Conservation (phyloP, 37 sponge, comb jelly and placozoan species). For the Hexactinellida sp. region DNA sequence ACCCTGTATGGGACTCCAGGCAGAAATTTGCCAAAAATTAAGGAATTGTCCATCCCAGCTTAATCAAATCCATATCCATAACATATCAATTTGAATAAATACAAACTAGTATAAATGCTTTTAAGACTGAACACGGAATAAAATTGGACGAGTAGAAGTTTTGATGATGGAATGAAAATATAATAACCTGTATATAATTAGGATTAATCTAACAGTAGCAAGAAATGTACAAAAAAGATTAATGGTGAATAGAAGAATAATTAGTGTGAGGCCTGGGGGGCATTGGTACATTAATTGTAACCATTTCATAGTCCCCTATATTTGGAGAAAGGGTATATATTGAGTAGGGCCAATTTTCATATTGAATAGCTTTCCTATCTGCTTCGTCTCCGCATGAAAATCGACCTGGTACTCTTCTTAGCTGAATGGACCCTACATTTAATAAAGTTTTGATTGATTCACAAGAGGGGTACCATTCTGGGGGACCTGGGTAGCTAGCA, state of each 20-base stretch:
- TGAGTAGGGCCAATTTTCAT: conserved; percentile 6
- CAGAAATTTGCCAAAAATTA: too few relatives aligned
- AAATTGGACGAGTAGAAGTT: too few relatives aligned
- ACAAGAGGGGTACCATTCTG: conserved; percentile 4
- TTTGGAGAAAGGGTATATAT: not conserved
- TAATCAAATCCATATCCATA: too few relatives aligned
- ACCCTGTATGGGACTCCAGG: too few relatives aligned
- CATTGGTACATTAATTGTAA: conserved; percentile 4
- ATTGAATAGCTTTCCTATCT: not conserved
- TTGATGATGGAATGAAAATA: too few relatives aligned
- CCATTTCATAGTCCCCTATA: conserved; percentile 14
- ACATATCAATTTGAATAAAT: too few relatives aligned
- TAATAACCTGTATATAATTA: too few relatives aligned
- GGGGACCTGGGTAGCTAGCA: not conserved
- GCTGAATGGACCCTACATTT: not conserved
- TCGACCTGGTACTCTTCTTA: not conserved
- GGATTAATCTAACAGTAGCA: too few relatives aligned
- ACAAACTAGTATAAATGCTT: too few relatives aligned
- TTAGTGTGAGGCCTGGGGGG: conserved; percentile 9
- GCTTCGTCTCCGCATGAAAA: conserved; percentile 7
- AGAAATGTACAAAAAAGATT: not conserved
- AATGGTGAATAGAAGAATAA: not conserved
- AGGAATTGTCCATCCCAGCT: too few relatives aligned
- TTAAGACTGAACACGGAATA: too few relatives aligned
- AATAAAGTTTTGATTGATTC: not conserved